These are phyloP conservation scores for Dromius quadrimaculatus DNA, from an alignment of 2,888 invertebrate species.

Conservation along the genomic window DNA sequence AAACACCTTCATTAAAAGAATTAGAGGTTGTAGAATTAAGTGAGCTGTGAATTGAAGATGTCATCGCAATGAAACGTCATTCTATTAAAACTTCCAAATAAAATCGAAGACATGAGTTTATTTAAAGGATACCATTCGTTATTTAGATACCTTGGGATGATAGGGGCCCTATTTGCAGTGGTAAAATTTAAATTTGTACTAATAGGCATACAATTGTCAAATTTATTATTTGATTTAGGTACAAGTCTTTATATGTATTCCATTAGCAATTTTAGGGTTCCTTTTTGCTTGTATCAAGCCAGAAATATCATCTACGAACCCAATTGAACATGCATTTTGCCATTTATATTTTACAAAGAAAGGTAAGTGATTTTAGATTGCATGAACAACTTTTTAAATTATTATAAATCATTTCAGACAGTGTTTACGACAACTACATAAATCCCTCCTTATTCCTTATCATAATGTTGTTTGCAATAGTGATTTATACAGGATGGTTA, in stretches of 20 bases:
- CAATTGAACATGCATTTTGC: not conserved
- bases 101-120: not conserved
- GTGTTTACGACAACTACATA: not conserved
- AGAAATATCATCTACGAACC: not conserved
- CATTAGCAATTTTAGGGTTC: not conserved
- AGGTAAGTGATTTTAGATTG: not conserved
- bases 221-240: not conserved
- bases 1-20: no score
- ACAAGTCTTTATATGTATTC: not conserved
- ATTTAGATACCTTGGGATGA: not conserved
- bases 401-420: not conserved
- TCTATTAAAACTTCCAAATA: no score
- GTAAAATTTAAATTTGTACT: not conserved
- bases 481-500: not conserved
- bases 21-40: no score
- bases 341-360: not conserved
- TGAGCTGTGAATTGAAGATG: no score
- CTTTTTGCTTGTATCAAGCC: not conserved
- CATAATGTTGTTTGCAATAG: not conserved
- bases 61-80: no score
- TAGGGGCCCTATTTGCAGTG: not conserved
- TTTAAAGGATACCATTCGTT: slow-evolving; percentile 10
- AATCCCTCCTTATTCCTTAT: not conserved
- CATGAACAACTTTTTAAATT: no score
- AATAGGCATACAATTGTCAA: not conserved